Evolutionary conservation across 2,888 invertebrate species (phyloP), one percentile per base, ranked within the genome.

Genomic region (Philhelius pedissequus): DNA sequence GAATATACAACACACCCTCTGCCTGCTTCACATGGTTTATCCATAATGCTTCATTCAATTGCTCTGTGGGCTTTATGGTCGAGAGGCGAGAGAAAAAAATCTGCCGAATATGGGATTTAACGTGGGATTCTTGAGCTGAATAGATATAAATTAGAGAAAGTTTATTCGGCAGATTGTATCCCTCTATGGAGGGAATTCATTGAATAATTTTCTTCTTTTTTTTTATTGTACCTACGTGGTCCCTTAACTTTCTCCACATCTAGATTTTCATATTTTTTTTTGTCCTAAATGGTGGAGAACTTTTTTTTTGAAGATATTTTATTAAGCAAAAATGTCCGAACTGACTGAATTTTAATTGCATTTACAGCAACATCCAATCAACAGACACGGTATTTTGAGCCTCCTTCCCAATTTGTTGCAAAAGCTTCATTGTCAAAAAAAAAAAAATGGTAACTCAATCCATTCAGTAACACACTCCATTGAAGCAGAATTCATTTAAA

Each of bases 401-500:
- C 32, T 20, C 45, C 8, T 30, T 8, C 1, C 6, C 45, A 52
- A 45, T 76, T 69, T 68, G 75, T 58, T 58, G 25, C 8, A 43
- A 60, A n/a, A 50, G 38, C 15, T 32, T n/a, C 32, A 58, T 66
- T 76, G 56, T 75, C 75, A 6, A 48, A 32, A 48, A 30, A 11
- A 0, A 45, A 30, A 43, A 1, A 58, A 20, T 50, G 54, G 73
- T 62, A 43, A 56, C 74, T 56, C 20, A 62, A 69, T 58, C 52
- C 74, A 58, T 71, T 71, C 62, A 68, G 60, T 52, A 68, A 50
- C 70, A 73, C 73, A 73, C 73, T 69, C 74, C 56, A 79, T 79
- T 79, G 62, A 52, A 70, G 58, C 64, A 66, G 74, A 79, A 79
- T 79, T 75, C 74, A 83, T 83, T 79, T 58, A 79, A 79, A 79